Evolutionary conservation across 2,113 vertebrate genomes (phyloP).

Genomic region (Lepus americanus): DNA sequence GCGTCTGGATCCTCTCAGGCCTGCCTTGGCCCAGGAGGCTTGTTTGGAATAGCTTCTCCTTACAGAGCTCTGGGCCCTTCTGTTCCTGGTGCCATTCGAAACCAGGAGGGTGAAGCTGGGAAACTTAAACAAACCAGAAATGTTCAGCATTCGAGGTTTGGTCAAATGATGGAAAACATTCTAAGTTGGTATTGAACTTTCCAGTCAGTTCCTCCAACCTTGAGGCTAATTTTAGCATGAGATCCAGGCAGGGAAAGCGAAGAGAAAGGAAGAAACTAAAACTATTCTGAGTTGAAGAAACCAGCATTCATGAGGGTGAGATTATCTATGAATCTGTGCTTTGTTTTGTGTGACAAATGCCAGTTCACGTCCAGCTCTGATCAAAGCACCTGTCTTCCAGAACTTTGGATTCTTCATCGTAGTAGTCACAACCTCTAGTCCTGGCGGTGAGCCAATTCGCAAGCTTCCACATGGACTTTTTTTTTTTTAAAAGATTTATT

Average conservation of each 20-base stretch:
- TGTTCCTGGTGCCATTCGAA: slow-evolving; percentile 52
- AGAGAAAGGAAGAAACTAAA: slow-evolving; percentile 10
- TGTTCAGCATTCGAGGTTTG: slow-evolving; percentile 65
- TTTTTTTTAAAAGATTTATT: too few species aligned
- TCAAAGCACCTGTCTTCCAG: neutral
- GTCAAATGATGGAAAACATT: slow-evolving; percentile 66
- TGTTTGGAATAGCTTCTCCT: slow-evolving; percentile 58
- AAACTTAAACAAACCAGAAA: slow-evolving; percentile 67
- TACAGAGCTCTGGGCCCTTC: slow-evolving; percentile 6
- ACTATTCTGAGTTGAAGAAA: neutral
- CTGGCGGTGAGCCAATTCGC: slow-evolving; percentile 68
- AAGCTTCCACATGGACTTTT: too few species aligned
- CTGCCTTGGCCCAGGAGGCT: slow-evolving; percentile 34
- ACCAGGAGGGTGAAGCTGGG: slow-evolving; percentile 53
- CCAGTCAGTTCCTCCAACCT: slow-evolving; percentile 34
- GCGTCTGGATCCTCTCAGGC: slow-evolving; percentile 47
- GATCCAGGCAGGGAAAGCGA: neutral
- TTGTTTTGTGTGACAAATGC: neutral
- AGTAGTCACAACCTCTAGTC: neutral
- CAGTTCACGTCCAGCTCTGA: neutral
- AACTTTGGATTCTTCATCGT: slow-evolving; percentile 47
- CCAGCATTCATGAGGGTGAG: neutral
- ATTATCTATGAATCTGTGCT: neutral
- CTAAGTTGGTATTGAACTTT: slow-evolving; percentile 40
- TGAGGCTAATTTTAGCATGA: slow-evolving; percentile 71